Evolutionary conservation across 2,113 vertebrate genomes (phyloP).

Genomic region (Hystrix cristata): DNA sequence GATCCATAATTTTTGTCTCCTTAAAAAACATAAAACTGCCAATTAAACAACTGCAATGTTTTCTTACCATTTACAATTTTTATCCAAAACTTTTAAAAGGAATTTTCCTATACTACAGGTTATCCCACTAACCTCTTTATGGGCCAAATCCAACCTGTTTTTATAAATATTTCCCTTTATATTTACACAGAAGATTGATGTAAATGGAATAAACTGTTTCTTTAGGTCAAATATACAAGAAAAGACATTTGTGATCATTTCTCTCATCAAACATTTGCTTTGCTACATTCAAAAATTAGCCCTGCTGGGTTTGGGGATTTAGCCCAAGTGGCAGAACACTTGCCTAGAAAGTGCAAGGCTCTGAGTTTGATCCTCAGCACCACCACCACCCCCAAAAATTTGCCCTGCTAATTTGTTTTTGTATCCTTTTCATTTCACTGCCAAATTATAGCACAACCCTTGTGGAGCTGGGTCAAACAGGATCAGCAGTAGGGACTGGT

Average conservation of each 20-base stretch:
- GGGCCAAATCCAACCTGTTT: neutral
- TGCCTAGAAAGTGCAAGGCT: too few relatives aligned
- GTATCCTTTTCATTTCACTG: neutral
- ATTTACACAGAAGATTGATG: neutral
- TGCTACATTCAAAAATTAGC: neutral
- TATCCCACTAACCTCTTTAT: neutral
- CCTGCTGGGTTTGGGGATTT: neutral
- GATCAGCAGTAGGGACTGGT: neutral
- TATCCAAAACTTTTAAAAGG: neutral
- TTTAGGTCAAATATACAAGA: neutral
- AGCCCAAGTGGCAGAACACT: too few relatives aligned
- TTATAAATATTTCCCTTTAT: neutral
- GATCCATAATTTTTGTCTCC: neutral
- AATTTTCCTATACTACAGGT: neutral
- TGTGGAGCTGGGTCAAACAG: neutral
- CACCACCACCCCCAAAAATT: neutral
- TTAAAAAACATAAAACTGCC: neutral
- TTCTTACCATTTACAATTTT: neutral
- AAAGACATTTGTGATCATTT: neutral
- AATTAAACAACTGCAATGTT: neutral
- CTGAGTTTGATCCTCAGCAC: too few relatives aligned
- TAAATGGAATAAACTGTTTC: constrained; percentile 6
- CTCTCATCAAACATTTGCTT: constrained; percentile 9
- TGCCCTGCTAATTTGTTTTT: neutral
- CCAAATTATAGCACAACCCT: neutral